Evolutionary conservation across 2,113 vertebrate species (phyloP), one percentile per base, ranked within the genome.

Genomic region (Tragelaphus strepsiceros): DNA sequence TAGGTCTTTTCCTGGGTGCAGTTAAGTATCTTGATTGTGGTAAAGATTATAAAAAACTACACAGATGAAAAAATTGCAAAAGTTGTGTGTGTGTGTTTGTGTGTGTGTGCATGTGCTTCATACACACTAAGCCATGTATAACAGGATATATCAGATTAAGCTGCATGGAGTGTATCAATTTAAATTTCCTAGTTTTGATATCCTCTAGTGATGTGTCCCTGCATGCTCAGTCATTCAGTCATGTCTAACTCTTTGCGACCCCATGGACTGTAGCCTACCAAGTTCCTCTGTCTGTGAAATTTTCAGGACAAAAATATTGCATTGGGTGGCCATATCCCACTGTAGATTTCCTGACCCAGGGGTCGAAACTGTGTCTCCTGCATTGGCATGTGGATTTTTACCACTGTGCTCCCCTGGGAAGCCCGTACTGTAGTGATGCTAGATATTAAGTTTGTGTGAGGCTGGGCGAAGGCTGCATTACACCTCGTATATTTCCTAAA

Each of bases 391-490:
- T 43, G 6, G 12, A 43, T 77, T 77, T 43, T 77, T 77, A 43
- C 22, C 3, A 77, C 71, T 77, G 22, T 43, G 39, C 6, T 12
- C 21, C 39, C 39, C 39, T 43, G 12, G 22, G 22, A 43, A 77
- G 39, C 22, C 22, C 71, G n/a, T 32, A 54, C 0, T 77, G 8
- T 51, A n/a, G 0, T 77, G 6, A 49, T 46, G 26, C 1, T 74
- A 78, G 5, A 71, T 64, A 19, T 21, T 86, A 91, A 49, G 82
- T 43, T 43, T 88, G 17, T 4, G 10, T 10, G 3, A 32, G 8
- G 0, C 1, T n/a, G 4, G 1, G 1, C 58, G 1, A 85, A 61
- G 17, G 0, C 2, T 67, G 5, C 2, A 9, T 61, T 14, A 35
- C 2, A 56, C 2, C 3, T n/a, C 32, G 0, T 17, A 9, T 17